These are phyloP conservation scores for Sympetrum striolatum DNA, from an alignment of 2,888 invertebrate genomes.

Conservation along the genomic window DNA sequence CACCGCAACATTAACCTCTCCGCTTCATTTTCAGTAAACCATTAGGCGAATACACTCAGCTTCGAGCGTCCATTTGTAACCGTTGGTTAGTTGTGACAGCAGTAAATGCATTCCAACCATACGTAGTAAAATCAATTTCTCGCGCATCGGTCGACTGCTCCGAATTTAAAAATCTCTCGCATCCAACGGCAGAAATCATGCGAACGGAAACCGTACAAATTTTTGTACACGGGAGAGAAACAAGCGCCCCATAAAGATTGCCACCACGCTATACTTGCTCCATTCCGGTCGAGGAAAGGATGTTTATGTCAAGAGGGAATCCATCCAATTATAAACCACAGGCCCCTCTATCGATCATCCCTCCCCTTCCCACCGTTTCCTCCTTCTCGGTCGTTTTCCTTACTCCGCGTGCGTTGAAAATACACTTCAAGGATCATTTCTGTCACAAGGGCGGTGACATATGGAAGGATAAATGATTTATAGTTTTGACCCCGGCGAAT, in stretches of 20 bases:
- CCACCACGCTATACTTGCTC: neutral
- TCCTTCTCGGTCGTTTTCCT: neutral
- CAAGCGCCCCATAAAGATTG: neutral
- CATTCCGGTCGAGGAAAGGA: neutral
- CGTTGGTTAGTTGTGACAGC: no score
- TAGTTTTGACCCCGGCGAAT: conserved; percentile 28
- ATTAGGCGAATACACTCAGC: no score
- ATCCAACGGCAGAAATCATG: neutral
- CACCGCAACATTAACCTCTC: no score
- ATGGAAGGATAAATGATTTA: conserved; percentile 40
- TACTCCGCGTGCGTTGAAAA: conserved; percentile 38
- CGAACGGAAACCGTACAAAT: neutral
- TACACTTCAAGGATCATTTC: conserved; percentile 28
- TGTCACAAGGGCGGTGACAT: conserved; percentile 40
- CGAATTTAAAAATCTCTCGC: neutral
- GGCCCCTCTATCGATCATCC: conserved; percentile 11
- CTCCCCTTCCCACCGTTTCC: neutral
- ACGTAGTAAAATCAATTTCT: no score
- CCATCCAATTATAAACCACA: conserved; percentile 33
- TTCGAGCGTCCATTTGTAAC: no score
- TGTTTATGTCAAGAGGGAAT: conserved; percentile 1
- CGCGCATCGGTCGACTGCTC: no score
- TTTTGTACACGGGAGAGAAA: neutral
- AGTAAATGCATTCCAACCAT: no score
- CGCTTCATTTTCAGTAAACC: no score